Evolutionary conservation across 2,797 vertebrate species (phyloP).

Genomic region (Gobio occitaniae): DNA sequence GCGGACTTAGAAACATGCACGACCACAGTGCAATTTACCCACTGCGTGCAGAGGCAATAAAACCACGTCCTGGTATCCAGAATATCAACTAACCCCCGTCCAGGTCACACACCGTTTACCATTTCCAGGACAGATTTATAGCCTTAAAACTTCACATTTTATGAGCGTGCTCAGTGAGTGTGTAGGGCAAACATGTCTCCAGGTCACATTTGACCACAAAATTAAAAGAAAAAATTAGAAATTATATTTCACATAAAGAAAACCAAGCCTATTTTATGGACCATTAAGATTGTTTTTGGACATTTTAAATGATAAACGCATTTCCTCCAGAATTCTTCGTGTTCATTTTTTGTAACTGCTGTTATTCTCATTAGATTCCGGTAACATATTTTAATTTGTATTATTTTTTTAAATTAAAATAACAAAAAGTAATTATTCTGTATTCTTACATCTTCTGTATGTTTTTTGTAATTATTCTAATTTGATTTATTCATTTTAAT

Average conservation of each 20-base stretch:
- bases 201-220: constrained; percentile 6
- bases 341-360: background rate
- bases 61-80: constrained; percentile 6
- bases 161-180: constrained; percentile 12
- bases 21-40: background rate
- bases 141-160: constrained; percentile 25
- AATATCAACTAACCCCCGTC: background rate
- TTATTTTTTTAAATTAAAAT: background rate
- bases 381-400: background rate
- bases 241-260: background rate
- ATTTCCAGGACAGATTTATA: constrained; percentile 31
- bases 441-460: too few species aligned
- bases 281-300: constrained; percentile 1
- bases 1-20: constrained; percentile 19
- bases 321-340: background rate
- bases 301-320: background rate
- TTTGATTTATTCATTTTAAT: too few species aligned
- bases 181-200: constrained; percentile 10
- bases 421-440: too few species aligned
- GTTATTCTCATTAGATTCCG: background rate
- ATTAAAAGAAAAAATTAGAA: background rate
- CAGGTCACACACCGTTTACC: constrained; percentile 38
- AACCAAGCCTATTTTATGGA: background rate
- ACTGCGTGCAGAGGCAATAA: constrained; percentile 1
- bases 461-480: too few species aligned